Evolutionary conservation across 2,888 invertebrate species (phyloP).

Genomic region (Andricus quercusramuli): DNA sequence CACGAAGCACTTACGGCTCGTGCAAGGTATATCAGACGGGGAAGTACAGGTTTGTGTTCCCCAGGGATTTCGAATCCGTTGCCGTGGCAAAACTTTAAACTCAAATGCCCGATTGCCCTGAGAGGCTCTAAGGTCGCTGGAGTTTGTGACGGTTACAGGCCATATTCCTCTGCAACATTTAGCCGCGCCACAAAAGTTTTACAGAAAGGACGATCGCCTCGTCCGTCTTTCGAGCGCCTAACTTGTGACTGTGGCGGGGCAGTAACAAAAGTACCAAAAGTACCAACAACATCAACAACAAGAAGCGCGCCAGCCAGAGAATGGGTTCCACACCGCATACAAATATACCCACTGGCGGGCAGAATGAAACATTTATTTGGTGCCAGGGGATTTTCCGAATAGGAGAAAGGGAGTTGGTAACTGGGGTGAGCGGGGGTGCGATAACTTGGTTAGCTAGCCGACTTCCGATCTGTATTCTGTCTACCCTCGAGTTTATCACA

Average conservation of each 20-base stretch:
- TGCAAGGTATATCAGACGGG: constrained; percentile 36
- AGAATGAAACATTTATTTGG: constrained; percentile 77
- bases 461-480: constrained; percentile 76
- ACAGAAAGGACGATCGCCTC: constrained; percentile 58
- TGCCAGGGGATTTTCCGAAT: constrained; percentile 74
- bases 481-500: constrained; percentile 74
- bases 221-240: constrained; percentile 58
- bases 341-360: constrained; percentile 64
- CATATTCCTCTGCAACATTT: constrained; percentile 64
- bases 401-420: constrained; percentile 58
- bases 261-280: constrained; percentile 6
- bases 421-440: constrained; percentile 64
- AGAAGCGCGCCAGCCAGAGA: constrained; percentile 55
- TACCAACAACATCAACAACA: constrained; percentile 53
- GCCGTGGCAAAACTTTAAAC: constrained; percentile 65
- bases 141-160: constrained; percentile 56
- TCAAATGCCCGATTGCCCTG: constrained; percentile 55
- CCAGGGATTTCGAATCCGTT: constrained; percentile 57
- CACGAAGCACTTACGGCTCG: constrained; percentile 50
- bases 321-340: constrained; percentile 67
- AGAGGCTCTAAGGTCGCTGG: constrained; percentile 52
- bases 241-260: constrained; percentile 27
- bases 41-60: constrained; percentile 57
- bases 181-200: constrained; percentile 62
- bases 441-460: constrained; percentile 75